Conservation (phyloP, 1,140 invertebrate species). For the Drosophila prosaltans region DNA sequence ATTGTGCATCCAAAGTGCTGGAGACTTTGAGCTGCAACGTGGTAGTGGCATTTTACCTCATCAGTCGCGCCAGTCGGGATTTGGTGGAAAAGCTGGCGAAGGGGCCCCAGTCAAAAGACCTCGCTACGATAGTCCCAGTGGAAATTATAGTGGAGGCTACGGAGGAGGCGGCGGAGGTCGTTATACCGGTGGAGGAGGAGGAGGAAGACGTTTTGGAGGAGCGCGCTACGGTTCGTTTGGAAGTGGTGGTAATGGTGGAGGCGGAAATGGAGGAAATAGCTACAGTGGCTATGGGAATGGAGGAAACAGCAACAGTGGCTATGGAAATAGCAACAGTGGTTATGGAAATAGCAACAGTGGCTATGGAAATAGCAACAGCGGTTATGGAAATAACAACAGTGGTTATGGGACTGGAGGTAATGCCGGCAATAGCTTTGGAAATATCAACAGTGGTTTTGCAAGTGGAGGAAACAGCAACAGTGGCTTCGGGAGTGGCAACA, state of each 20-base stretch:
- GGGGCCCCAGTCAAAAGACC: constrained; percentile 50
- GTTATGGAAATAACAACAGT: neutral
- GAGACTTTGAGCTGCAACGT: constrained; percentile 87
- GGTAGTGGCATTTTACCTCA: constrained; percentile 78
- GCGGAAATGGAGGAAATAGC: constrained; percentile 40
- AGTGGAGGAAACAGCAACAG: constrained; percentile 20
- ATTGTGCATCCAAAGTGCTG: constrained; percentile 89
- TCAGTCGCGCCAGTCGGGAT: constrained; percentile 68
- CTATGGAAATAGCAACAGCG: neutral
- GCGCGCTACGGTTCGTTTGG: neutral
- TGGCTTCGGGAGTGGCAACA: constrained; percentile 22
- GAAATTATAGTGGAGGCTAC: constrained; percentile 4
- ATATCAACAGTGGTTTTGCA: constrained; percentile 1
- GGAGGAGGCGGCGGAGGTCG: constrained; percentile 21
- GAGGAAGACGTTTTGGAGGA: constrained; percentile 55
- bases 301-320: neutral
- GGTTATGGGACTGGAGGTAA: constrained; percentile 16
- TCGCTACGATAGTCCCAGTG: constrained; percentile 41
- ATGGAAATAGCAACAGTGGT: neutral
- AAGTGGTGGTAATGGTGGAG: constrained; percentile 30
- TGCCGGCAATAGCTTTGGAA: neutral
- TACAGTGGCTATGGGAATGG: constrained; percentile 10
- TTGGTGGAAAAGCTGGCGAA: constrained; percentile 29
- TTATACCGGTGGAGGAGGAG: constrained; percentile 63
- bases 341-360: neutral